Evolutionary conservation across 1,140 invertebrate genomes (phyloP), one percentile per base, ranked within the genome.

Genomic region (Dendrolimus punctatus): DNA sequence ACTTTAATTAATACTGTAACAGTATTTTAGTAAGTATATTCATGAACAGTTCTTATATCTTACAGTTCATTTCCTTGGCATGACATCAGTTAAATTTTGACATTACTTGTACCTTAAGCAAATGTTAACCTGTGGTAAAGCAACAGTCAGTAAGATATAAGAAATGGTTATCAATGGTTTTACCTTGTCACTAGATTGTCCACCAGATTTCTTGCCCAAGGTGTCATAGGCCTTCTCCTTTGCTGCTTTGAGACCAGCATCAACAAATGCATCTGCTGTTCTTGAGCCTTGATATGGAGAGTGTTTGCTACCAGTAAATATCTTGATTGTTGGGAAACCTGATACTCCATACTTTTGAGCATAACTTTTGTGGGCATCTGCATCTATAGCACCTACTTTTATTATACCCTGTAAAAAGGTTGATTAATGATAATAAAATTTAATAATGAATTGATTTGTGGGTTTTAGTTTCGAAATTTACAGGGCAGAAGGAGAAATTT

Each of bases 321-420:
- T 93, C 87, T 99, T 99, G 55, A 99, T 94, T 0, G 98, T 99
- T 10, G 98, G 98, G 79, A 99, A 99, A 52, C 98, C 97, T 69
- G 90, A 87, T 45, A 99, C 92, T 50, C 92, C 92, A 89, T 93
- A 99, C 73, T 93, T 92, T 36, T 91, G 88, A 36, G 92, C 93
- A 8, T 99, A 76, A 9, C 93, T 92, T 70, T 94, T 93, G 71
- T 99, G 93, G 37, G 95, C 91, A 84, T 99, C 97, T 9, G 94
- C 95, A 90, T 99, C 94, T 0, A 99, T 92, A 6, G 95, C 96
- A 44, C 96, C 98, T 46, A 99, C 94, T 91, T 99, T 99, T 0
- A 95, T 92, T 10, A 99, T 88, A 57, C 97, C 98, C 92, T 95
- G 62, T 46, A 87, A 87, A 71, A 45, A 42, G 38, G 64, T 52